Base-by-base conservation (phyloP, 2,797 vertebrate species). In the Etheostoma nigrum region DNA sequence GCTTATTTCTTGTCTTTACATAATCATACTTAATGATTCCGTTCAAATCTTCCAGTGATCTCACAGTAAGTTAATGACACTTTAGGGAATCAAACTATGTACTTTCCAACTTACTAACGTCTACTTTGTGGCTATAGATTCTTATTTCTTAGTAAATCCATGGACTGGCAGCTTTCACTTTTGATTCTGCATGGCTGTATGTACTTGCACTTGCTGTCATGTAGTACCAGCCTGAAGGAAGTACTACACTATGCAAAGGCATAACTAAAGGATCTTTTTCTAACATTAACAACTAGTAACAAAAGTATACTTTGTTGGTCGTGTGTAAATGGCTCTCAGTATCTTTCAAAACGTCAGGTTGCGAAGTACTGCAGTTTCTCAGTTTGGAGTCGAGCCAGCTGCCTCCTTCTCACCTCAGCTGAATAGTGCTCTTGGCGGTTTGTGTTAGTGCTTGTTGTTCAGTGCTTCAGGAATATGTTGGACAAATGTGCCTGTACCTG, bases 311-410 rank as follows among this genome's bases (percentile, higher is more conserved):
- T 64, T 49, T 0, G 2, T 12, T 49, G 18, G 15, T 5, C 0
- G 4, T 23, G 12, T 72, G 49, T 42, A 6, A 14, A 68, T 16
- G 33, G 8, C 3, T 55, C 23, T 58, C 19, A n/a, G 8, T 45
- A 25, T 60, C 5, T n/a, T 23, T 15, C 42, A 44, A 54, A 30
- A 45, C 16, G 15, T 33, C 30, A 49, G 48, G 10, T n/a, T 5
- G 2, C 27, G 5, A 13, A 40, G 18, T 6, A n/a, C 14, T 47
- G 51, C 10, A 53, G 16, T 18, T 68, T 89, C 66, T 81, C 67
- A 74, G 81, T 83, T 90, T 93, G 86, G 87, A 87, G 74, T 59
- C 0, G 51, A 87, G 63, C 75, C 78, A 65, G 61, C 78, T n/a
- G 71, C 76, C 52, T 86, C 51, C 73, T 81, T 48, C 27, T 27